A percentile compares a stretch with the other conserved stretches of the same genome.
Conservation (phyloP, 2,113 vertebrate species). For the Helogale parvula region DNA sequence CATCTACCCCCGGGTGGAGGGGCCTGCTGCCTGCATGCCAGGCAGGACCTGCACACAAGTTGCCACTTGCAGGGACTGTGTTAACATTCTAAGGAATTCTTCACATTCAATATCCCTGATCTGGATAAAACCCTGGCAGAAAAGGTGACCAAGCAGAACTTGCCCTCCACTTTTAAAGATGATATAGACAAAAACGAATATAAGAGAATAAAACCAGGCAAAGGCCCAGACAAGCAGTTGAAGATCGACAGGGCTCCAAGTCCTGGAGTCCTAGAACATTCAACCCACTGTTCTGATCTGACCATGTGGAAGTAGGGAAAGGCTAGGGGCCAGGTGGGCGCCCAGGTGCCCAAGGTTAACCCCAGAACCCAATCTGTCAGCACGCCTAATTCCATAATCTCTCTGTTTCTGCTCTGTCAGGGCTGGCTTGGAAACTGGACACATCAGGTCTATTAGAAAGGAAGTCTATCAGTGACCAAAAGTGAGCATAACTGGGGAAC, state of each 20-base stretch:
- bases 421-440: constrained; percentile 11
- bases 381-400: not conserved
- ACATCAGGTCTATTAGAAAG: not conserved
- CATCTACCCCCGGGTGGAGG: not conserved
- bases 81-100: not conserved
- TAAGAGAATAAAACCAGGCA: not conserved
- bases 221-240: not conserved
- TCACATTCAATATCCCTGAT: not conserved
- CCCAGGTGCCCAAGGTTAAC: not conserved
- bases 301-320: not conserved
- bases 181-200: not conserved
- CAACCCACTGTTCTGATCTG: not conserved
- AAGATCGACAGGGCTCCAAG: not conserved
- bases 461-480: not conserved
- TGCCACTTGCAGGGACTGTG: not conserved
- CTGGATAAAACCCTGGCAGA: not conserved
- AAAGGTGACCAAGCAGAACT: constrained; percentile 14
- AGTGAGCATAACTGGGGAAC: not conserved
- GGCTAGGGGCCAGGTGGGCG: not conserved
- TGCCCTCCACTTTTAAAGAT: not conserved
- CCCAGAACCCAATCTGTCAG: not conserved
- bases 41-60: not conserved
- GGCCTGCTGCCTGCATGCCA: not conserved
- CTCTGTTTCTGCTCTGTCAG: not conserved
- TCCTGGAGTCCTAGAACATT: not conserved